Evolutionary conservation across 2,888 invertebrate species (phyloP).

Genomic region (Trissonchulus latispiculum): DNA sequence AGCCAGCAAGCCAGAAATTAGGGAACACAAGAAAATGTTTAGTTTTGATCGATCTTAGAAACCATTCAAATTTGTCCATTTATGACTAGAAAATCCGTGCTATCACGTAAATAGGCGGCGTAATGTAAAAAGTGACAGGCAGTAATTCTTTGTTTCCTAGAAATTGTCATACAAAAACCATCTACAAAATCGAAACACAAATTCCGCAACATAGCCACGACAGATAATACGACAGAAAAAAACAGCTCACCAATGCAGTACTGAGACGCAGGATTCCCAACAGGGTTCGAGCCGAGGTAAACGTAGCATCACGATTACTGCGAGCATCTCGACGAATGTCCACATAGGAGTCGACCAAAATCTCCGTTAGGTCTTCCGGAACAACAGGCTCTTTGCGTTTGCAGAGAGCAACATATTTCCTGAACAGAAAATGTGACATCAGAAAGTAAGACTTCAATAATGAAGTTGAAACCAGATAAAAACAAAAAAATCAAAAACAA

Average conservation of each 20-base stretch:
- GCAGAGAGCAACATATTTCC: constrained; percentile 81
- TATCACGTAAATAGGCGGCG: no score
- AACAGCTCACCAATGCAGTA: constrained; percentile 70
- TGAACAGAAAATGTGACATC: constrained; percentile 27
- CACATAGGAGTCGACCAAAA: constrained; percentile 61
- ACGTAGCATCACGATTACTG: constrained; percentile 74
- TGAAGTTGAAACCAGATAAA: not conserved
- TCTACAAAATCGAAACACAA: no score
- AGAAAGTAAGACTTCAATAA: constrained; percentile 4
- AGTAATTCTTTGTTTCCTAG: no score
- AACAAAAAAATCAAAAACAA: constrained; percentile 21
- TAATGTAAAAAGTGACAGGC: no score
- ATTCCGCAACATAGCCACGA: no score
- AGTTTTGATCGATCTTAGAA: no score
- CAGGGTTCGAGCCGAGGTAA: constrained; percentile 90
- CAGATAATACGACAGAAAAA: no score
- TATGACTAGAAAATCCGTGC: no score
- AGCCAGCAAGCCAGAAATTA: no score
- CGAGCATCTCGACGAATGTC: constrained; percentile 67
- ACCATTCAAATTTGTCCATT: no score
- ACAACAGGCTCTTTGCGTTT: constrained; percentile 76
- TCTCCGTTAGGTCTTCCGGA: constrained; percentile 73
- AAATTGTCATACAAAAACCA: no score
- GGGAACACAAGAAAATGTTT: no score
- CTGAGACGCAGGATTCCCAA: constrained; percentile 81